Percentiles rank a stretch among this genome's conserved stretches.
Evolutionary conservation across 2,113 vertebrate species (phyloP).

Genomic region (Petrocephalus zakoni): DNA sequence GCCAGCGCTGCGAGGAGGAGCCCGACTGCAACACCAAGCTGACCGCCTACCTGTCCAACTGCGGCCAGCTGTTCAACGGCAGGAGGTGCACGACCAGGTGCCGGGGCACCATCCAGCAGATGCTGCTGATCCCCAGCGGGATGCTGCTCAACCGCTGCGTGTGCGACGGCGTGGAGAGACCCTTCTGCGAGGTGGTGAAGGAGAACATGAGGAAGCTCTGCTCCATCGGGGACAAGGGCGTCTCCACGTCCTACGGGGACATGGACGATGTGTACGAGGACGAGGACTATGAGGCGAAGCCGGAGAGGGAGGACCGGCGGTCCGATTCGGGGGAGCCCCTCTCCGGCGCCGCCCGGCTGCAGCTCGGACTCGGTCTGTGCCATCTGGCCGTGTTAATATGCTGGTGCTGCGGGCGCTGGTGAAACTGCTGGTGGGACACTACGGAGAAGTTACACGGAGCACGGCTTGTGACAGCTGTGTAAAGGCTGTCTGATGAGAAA

Average conservation of each 20-base stretch:
- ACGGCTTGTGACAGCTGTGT: background rate
- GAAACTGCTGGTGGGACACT: background rate
- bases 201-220: slow-evolving; percentile 70
- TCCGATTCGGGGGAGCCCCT: slow-evolving; percentile 13
- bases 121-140: slow-evolving; percentile 63
- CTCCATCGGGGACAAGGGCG: slow-evolving; percentile 47
- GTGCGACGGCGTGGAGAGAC: slow-evolving; percentile 67
- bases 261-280: slow-evolving; percentile 57
- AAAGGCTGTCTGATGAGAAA: background rate
- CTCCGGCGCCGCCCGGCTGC: slow-evolving; percentile 31
- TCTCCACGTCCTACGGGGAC: slow-evolving; percentile 45
- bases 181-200: slow-evolving; percentile 72
- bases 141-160: slow-evolving; percentile 62
- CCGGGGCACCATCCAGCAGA: slow-evolving; percentile 61
- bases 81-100: slow-evolving; percentile 62
- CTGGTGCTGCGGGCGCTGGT: slow-evolving; percentile 22
- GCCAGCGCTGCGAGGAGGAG: slow-evolving; percentile 65
- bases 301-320: slow-evolving; percentile 44
- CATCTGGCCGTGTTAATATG: slow-evolving; percentile 34
- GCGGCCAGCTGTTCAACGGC: slow-evolving; percentile 73
- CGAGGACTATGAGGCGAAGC: slow-evolving; percentile 54
- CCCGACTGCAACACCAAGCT: slow-evolving; percentile 57
- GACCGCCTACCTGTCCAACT: slow-evolving; percentile 60
- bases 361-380: too few species aligned
- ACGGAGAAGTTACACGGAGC: too few species aligned